Conservation (phyloP, 2,797 vertebrate species). For the Paguma larvata region DNA sequence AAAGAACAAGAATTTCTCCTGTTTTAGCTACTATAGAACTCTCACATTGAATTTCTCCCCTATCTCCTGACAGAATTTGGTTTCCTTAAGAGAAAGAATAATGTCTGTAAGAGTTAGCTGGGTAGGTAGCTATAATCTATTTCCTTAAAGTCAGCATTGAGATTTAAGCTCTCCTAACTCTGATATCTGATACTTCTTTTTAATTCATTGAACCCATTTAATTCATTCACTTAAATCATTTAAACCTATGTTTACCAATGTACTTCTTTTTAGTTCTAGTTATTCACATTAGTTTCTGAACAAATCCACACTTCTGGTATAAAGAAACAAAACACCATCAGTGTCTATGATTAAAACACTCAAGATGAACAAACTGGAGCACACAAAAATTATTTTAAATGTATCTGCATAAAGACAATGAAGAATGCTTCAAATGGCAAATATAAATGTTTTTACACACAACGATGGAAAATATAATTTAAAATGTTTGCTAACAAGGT, state of each 20-base stretch:
- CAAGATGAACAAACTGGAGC: not conserved
- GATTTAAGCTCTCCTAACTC: not conserved
- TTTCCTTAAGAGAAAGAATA: not conserved
- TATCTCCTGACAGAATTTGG: not conserved
- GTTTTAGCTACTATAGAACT: not conserved
- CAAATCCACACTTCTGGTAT: not conserved
- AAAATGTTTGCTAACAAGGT: constrained; percentile 85
- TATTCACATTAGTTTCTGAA: not conserved
- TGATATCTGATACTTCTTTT: not conserved
- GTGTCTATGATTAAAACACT: not conserved
- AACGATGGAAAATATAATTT: constrained; percentile 82
- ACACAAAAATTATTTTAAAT: constrained; percentile 21
- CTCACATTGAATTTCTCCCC: not conserved
- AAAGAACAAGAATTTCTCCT: not conserved
- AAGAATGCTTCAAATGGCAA: constrained; percentile 78
- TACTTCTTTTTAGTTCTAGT: not conserved
- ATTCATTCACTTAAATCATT: not conserved
- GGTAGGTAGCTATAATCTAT: not conserved
- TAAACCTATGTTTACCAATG: not conserved
- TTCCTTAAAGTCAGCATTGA: constrained; percentile 19
- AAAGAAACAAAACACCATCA: not conserved
- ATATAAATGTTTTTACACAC: constrained; percentile 79
- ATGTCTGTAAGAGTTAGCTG: not conserved
- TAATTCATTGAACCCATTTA: not conserved
- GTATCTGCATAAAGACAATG: not conserved